Base-by-base conservation (phyloP, 2,888 invertebrate species). In the Acleris holmiana region DNA sequence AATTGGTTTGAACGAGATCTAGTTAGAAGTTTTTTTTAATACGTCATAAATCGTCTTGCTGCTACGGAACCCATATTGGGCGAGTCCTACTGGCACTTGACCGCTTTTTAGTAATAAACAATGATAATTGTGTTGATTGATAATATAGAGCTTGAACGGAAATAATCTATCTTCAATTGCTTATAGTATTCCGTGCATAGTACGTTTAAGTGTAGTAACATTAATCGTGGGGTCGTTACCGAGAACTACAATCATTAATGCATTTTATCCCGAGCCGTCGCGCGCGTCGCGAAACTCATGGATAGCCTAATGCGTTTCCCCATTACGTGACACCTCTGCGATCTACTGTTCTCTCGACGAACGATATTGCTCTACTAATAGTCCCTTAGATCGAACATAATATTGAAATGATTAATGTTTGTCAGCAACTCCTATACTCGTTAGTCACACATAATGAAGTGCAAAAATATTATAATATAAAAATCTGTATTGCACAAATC, bases 271-370 rank as follows among this genome's bases (percentile, higher is more conserved):
- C 75, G 72, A 74, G 76, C 71, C 73, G 73, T 68, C 69, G 71
- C 71, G 71, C 73, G 71, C 73, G 73, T 68, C 69, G 71, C 71
- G 71, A 74, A 71, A 73, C 75, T 73, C 75, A 71, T 73, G 79
- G 73, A 70, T 73, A 76, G 79, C 83, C 82, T 86, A 87, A 89
- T 89, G 88, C 84, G 82, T 85, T 87, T 77, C 71, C 74, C 80
- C 85, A 88, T 88, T 88, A 88, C 77, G 80, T 83, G 80, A 81
- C 83, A 84, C 80, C 77, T 80, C 77, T 73, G 72, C 76, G 73
- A 80, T 82, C 76, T 77, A 79, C 76, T 78, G 78, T 82, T 76
- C 75, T 78, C 77, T 76, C 72, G 74, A 68, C 67, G 67, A 21
- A 54, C 71, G 70, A 75, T 76, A 79, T 80, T 82, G 76, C 76